A percentile compares a stretch with the other conserved stretches of the same genome.
Evolutionary conservation across 2,797 vertebrate species (phyloP).

Genomic region (Nannoperca obscura): DNA sequence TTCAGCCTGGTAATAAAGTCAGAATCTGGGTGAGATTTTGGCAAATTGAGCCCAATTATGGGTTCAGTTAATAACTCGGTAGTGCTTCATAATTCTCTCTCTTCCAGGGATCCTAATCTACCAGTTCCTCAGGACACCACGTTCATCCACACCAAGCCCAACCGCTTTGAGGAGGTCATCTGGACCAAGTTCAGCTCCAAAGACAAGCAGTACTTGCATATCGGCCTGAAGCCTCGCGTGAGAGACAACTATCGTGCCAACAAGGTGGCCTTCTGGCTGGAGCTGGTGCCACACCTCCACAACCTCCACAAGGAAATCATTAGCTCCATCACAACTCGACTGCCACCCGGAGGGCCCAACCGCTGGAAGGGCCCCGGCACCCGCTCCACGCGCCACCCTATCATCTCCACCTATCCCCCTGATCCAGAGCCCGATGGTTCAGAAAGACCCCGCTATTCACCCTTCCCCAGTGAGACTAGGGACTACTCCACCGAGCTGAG

Average conservation of each 20-base stretch:
- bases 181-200: slow-evolving; percentile 98
- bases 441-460: slow-evolving; percentile 80
- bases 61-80: too few species aligned
- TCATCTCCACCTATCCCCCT: slow-evolving; percentile 83
- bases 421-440: slow-evolving; percentile 82
- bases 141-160: slow-evolving; percentile 97
- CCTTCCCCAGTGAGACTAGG: slow-evolving; percentile 87
- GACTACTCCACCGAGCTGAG: slow-evolving; percentile 96
- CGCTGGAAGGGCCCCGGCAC: slow-evolving; percentile 73
- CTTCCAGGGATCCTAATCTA: slow-evolving; percentile 91
- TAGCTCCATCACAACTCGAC: slow-evolving; percentile 85
- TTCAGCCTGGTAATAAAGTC: background rate
- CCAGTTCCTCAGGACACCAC: slow-evolving; percentile 97
- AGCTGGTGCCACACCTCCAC: slow-evolving; percentile 94
- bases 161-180: slow-evolving; percentile 96
- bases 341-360: slow-evolving; percentile 79
- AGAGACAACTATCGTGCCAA: slow-evolving; percentile 96
- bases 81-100: background rate
- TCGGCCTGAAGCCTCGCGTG: slow-evolving; percentile 93
- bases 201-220: slow-evolving; percentile 97
- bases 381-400: slow-evolving; percentile 77
- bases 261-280: slow-evolving; percentile 98
- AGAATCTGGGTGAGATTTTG: background rate
- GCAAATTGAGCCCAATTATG: background rate
- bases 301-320: slow-evolving; percentile 87